Conservation (phyloP, 2,113 vertebrate genomes). For the Psammodynastes pulverulentus region DNA sequence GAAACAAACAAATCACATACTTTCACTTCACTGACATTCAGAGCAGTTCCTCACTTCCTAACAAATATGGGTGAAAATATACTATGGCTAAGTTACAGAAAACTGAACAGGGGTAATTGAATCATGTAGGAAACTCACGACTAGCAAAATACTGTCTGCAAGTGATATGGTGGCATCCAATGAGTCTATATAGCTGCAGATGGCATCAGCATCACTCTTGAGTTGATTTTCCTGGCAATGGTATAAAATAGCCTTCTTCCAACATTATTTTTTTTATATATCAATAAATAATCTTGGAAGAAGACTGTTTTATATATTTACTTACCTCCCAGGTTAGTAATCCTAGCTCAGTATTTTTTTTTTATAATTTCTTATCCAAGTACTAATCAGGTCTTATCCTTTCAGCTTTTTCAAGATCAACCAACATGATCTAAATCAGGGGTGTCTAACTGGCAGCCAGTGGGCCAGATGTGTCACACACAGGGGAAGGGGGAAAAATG, state of each 20-base stretch:
- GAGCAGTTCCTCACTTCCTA: background rate
- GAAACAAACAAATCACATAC: background rate
- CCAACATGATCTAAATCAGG: background rate
- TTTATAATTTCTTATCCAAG: background rate
- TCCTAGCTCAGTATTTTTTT: background rate
- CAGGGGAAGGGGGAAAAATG: too few relatives aligned
- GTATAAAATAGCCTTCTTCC: background rate
- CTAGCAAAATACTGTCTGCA: background rate
- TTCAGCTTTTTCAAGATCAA: background rate
- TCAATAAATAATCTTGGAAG: background rate
- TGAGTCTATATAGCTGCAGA: background rate
- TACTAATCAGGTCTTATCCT: background rate
- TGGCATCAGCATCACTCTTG: background rate
- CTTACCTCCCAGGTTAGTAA: background rate
- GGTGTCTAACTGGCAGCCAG: too few relatives aligned
- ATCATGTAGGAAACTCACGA: background rate
- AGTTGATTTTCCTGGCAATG: background rate
- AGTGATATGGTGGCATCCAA: background rate
- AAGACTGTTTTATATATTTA: background rate
- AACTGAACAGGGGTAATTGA: background rate
- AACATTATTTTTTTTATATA: background rate
- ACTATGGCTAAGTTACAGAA: background rate
- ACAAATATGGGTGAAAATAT: background rate
- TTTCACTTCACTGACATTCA: background rate
- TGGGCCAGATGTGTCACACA: too few relatives aligned